Percentiles rank a stretch among this genome's conserved stretches.
Evolutionary conservation across 2,797 vertebrate species (phyloP).

Genomic region (Epinephelus coioides): DNA sequence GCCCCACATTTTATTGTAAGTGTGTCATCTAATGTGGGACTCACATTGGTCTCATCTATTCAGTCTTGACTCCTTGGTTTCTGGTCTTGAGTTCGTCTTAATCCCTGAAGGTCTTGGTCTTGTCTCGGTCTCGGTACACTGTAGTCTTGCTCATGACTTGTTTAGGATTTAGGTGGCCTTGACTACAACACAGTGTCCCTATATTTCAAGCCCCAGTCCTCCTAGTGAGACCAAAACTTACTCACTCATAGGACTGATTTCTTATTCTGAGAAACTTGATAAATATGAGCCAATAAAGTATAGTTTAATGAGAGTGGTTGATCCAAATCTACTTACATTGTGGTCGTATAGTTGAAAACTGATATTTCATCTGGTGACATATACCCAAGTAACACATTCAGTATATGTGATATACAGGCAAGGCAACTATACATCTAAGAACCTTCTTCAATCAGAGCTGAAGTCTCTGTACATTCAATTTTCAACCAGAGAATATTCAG

Average conservation of each 20-base stretch:
- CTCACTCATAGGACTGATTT: neutral
- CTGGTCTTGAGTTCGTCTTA: no score
- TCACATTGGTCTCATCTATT: no score
- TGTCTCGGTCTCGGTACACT: no score
- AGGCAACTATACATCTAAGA: neutral
- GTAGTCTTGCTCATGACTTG: no score
- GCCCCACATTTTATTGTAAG: no score
- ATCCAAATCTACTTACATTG: neutral
- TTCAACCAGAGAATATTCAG: conserved; percentile 27
- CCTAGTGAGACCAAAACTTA: no score
- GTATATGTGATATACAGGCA: neutral
- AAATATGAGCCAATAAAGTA: neutral
- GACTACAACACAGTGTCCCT: no score
- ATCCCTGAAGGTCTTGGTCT: no score
- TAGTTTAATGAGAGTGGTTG: conserved; percentile 3
- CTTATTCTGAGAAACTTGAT: neutral
- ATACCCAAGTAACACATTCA: neutral
- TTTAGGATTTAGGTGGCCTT: no score
- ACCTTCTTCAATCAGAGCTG: conserved; percentile 2
- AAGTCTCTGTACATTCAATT: conserved; percentile 32
- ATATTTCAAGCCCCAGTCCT: no score
- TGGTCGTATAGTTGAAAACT: conserved; percentile 4
- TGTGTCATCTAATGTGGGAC: no score
- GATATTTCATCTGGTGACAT: neutral
- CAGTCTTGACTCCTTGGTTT: no score